phyloP scores from a whole-genome alignment of 2,888 invertebrate genomes.

The Podotricha telesiphe region DNA sequence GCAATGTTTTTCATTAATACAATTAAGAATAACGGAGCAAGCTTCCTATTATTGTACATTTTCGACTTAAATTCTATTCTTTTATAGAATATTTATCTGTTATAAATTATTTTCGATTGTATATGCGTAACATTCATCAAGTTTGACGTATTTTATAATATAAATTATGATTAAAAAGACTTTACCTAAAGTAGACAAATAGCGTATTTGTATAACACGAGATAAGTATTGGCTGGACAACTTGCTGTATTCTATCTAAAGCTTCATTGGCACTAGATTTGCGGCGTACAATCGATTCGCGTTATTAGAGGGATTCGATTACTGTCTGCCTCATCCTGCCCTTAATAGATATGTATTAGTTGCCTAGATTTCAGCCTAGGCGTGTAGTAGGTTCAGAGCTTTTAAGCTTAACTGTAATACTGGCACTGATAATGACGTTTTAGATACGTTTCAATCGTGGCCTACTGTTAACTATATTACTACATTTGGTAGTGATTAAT shows the following conservation, averaged over 20 bases:
- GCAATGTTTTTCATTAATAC: too few relatives aligned
- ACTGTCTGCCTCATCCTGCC: constrained; percentile 42
- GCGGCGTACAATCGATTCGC: constrained; percentile 69
- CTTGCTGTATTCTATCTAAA: constrained; percentile 36
- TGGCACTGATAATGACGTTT: background rate
- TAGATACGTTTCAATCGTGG: background rate
- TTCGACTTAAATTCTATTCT: too few relatives aligned
- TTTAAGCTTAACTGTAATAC: background rate
- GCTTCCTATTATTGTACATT: too few relatives aligned
- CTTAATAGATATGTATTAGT: constrained; percentile 5
- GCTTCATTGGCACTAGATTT: constrained; percentile 57
- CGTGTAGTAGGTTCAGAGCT: background rate
- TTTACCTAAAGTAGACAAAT: background rate
- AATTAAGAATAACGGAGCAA: too few relatives aligned
- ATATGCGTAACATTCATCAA: too few relatives aligned
- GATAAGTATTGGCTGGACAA: background rate
- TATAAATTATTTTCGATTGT: too few relatives aligned
- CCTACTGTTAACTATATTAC: too few relatives aligned
- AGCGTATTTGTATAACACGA: background rate
- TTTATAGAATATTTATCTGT: too few relatives aligned
- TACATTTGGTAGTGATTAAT: too few relatives aligned
- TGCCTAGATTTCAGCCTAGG: background rate
- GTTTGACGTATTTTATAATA: too few relatives aligned
- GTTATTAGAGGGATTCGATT: constrained; percentile 68
- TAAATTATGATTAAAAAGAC: too few relatives aligned